Base-by-base conservation (phyloP, 2,888 invertebrate species). In the Cheilosia impressa region DNA sequence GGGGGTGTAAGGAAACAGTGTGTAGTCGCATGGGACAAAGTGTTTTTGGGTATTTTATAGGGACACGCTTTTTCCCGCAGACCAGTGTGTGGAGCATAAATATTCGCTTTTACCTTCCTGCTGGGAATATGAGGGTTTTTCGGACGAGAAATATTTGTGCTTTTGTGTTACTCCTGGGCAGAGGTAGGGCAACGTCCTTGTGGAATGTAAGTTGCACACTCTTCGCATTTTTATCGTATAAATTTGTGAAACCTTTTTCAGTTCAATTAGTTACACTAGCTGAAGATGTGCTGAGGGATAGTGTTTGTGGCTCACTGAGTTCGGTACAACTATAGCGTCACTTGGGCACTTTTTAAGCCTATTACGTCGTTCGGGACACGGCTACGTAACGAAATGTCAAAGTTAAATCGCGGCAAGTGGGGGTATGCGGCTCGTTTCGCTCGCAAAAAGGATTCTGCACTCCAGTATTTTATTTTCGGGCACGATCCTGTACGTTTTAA, bases 141-240 rank as follows among this genome's bases (percentile, higher is more conserved):
- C 10, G 38, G 13, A 50, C 34, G 63, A 1, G 50, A 31, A 63
- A 63, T 34, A 34, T 50, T 22, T 34, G 22, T 15, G 9, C 22
- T 13, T 63, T 22, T 34, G 22, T 15, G 9, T 34, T 13, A 50
- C 7, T 27, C 17, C n/a, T 24, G 27, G 27, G 2, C 13, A 27
- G 19, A 5, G 24, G 7, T 17, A 17, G 9, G 9, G 4, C 4
- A n/a, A 17, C 9, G 4, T 13, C n/a, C 27, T 45, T 45, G 41
- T n/a, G 58, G 38, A 60, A 43, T 58, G 4, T 60, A 62, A n/a
- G 17, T 47, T 52, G 13, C 24, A 24, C 15, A 19, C 31, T 31
- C 31, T 47, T 31, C 15, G 10, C 47, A 34, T 63, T 19, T 47
- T 19, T 47, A 45, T 19, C n/a, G n/a, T 62, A 17, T 17, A 2